Base-by-base conservation (phyloP, 30 jellyfish, hydroid and myxozoan genomes). In the Aurelia sp. region DNA sequence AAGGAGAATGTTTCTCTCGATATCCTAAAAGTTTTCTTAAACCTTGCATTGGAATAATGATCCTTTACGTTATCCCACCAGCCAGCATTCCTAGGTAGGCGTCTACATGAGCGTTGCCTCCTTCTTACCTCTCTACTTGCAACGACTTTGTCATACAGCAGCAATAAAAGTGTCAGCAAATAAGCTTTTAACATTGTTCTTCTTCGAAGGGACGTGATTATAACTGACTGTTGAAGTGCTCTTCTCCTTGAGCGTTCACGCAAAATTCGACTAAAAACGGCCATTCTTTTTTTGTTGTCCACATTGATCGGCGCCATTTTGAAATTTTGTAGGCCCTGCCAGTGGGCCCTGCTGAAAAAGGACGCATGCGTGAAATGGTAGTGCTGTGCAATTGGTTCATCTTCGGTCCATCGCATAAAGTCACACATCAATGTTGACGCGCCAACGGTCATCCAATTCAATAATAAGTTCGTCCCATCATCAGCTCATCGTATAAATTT, bases 61-160 rank as follows among this genome's bases (percentile, higher is more conserved):
- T 86, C 78, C 85, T 51, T 40, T 74, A 86, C 83, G 51, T 65
- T 74, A 63, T 65, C 60, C 95, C 95, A 86, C 89, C 95, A 86
- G 51, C 95, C 82, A 66, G 81, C 67, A 81, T 67, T 81, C 41
- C 84, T 81, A 4, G 84, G 78, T 67, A 67, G 78, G 50, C 91
- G 70, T 67, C 91, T 68, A 30, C 91, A 81, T 59, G 73, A 50
- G 50, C 91, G 76, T 70, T 68, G 91, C 55, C 80, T 76, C 52
- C 90, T 80, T 30, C 58, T 30, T 55, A 5, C 73, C 51, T 71
- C 27, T 13, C 33, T 19, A 21, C 80, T 70, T 19, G 78, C 31
- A 61, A 79, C 81, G 72, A 79, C 89, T 63, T 79, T 79, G 27
- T 79, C 70, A 79, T 79, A 63, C 4, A 79, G 72, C 89, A 79